phyloP scores from a whole-genome alignment of 2,113 vertebrate genomes.

The Pseudorasbora parva region DNA sequence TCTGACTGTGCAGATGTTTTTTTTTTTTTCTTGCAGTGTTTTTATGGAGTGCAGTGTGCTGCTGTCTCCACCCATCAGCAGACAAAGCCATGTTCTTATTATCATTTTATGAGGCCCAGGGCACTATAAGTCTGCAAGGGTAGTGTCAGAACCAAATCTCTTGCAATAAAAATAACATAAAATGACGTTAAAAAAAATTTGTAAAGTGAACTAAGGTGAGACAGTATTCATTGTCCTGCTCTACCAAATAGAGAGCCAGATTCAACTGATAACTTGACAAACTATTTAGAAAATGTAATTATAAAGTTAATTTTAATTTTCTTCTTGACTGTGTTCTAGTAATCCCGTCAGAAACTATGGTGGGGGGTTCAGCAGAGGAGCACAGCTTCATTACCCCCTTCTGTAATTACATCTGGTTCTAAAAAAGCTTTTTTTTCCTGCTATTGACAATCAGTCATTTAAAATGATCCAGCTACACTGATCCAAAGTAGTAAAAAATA shows the following conservation, averaged over 20 bases:
- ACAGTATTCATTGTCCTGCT: background rate
- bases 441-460: background rate
- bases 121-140: background rate
- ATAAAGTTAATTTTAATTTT: background rate
- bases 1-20: conserved; percentile 4
- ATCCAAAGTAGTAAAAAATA: background rate
- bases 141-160: conserved; percentile 23
- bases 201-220: background rate
- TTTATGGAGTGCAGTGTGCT: conserved; percentile 37
- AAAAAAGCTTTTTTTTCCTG: background rate
- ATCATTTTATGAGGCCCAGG: conserved; percentile 51
- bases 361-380: background rate
- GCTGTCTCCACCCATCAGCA: background rate
- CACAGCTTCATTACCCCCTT: background rate
- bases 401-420: background rate
- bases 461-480: background rate
- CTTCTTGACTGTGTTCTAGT: background rate
- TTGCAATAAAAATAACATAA: background rate
- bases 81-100: conserved; percentile 25
- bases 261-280: background rate
- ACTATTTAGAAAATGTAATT: background rate
- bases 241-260: background rate
- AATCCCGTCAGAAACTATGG: background rate
- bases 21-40: conserved; percentile 24
- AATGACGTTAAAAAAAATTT: background rate